Percentiles rank a stretch among this genome's conserved stretches.
phyloP scores from a whole-genome alignment of 2,797 vertebrate species.

The Hydrolagus colliei region DNA sequence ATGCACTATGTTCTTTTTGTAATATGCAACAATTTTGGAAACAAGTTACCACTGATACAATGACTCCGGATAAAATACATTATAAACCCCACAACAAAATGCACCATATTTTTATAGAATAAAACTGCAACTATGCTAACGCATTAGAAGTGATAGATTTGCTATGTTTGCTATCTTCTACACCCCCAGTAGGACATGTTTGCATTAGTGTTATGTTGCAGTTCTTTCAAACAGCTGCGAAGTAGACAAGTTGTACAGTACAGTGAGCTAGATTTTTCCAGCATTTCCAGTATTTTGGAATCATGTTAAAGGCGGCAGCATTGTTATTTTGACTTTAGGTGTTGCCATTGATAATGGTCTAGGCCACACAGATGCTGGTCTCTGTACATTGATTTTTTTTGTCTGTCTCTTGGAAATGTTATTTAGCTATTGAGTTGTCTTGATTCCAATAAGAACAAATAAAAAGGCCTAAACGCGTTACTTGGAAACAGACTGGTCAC shows the following conservation, averaged over 20 bases:
- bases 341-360: not conserved
- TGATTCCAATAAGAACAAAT: not conserved
- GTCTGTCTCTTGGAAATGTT: too few relatives aligned
- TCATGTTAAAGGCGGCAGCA: not conserved
- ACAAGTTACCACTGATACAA: too few relatives aligned
- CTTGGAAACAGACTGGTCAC: not conserved
- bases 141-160: not conserved
- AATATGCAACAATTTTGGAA: not conserved
- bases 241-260: too few relatives aligned
- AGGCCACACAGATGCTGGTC: not conserved
- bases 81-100: too few relatives aligned
- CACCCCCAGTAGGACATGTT: not conserved
- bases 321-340: not conserved
- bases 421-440: too few relatives aligned
- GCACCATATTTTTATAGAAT: too few relatives aligned
- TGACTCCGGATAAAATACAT: too few relatives aligned
- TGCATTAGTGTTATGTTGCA: not conserved
- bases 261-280: not conserved
- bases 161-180: constrained; percentile 35
- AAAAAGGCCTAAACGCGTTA: not conserved
- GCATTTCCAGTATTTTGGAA: not conserved
- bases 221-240: too few relatives aligned
- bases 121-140: too few relatives aligned
- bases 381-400: not conserved
- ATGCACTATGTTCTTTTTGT: too few relatives aligned